Percentiles rank a stretch among this genome's conserved stretches.
Evolutionary conservation across 2,888 invertebrate species (phyloP).

Genomic region (Eilema griseolum): DNA sequence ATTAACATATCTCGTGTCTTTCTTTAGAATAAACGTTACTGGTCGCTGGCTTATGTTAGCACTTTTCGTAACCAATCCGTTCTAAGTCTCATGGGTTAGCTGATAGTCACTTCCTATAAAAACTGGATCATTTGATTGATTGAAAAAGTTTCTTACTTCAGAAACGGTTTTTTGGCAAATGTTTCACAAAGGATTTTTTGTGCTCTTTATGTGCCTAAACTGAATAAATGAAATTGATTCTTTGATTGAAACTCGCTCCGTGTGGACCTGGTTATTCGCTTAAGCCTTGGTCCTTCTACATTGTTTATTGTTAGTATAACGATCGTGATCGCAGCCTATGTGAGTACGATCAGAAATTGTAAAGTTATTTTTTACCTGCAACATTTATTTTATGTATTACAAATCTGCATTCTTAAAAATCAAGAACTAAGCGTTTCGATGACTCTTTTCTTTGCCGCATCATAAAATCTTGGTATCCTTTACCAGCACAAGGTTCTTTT

Average conservation of each 20-base stretch:
- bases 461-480: too few relatives aligned
- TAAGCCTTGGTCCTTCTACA: constrained; percentile 14
- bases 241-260: too few relatives aligned
- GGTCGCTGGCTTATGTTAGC: neutral
- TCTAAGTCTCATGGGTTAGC: neutral
- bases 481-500: too few relatives aligned
- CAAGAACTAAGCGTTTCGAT: too few relatives aligned
- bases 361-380: neutral
- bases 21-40: neutral
- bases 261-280: neutral
- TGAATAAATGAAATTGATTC: too few relatives aligned
- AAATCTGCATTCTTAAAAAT: too few relatives aligned
- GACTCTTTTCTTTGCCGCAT: too few relatives aligned
- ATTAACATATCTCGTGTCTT: neutral
- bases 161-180: constrained; percentile 6
- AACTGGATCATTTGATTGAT: constrained; percentile 15
- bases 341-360: constrained; percentile 46
- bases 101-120: constrained; percentile 7
- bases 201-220: too few relatives aligned
- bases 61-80: neutral
- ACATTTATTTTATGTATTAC: too few relatives aligned
- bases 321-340: constrained; percentile 51
- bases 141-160: constrained; percentile 1
- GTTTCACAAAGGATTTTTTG: constrained; percentile 4
- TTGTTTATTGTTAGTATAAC: constrained; percentile 44